Evolutionary conservation across 2,888 invertebrate species (phyloP).

Genomic region (Ormyrus rosae): DNA sequence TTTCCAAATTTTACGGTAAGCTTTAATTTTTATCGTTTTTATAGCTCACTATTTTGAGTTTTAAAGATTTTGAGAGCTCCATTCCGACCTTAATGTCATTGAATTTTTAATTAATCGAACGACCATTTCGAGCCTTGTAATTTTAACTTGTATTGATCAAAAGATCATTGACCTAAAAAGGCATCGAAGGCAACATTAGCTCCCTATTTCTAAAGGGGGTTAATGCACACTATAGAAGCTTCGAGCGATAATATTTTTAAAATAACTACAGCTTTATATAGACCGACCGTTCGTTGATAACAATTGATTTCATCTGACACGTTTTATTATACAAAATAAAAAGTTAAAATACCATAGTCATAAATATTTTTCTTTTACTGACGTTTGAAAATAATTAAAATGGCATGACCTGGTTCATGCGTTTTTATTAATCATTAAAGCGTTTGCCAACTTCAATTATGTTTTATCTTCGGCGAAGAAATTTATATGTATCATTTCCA

Average conservation of each 20-base stretch:
- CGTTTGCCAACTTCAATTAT: not conserved
- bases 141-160: conserved; percentile 23
- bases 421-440: conserved; percentile 16
- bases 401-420: not conserved
- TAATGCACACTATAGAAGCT: conserved; percentile 22
- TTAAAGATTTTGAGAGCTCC: too few species aligned
- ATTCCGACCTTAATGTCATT: too few species aligned
- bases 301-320: conserved; percentile 25
- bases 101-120: too few species aligned
- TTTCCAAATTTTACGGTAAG: too few species aligned
- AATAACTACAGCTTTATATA: conserved; percentile 23
- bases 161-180: conserved; percentile 35
- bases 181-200: conserved; percentile 21
- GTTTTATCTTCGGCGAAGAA: too few species aligned
- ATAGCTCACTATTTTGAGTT: too few species aligned
- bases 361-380: conserved; percentile 13
- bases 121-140: not conserved
- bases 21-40: too few species aligned
- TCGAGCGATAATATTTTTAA: conserved; percentile 35
- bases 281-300: conserved; percentile 19
- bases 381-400: conserved; percentile 28
- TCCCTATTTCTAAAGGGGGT: conserved; percentile 36
- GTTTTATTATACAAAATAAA: conserved; percentile 24
- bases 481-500: too few species aligned
- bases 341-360: not conserved